Evolutionary conservation across 2,888 invertebrate genomes (phyloP).

Genomic region (Allophyes oxyacanthae): DNA sequence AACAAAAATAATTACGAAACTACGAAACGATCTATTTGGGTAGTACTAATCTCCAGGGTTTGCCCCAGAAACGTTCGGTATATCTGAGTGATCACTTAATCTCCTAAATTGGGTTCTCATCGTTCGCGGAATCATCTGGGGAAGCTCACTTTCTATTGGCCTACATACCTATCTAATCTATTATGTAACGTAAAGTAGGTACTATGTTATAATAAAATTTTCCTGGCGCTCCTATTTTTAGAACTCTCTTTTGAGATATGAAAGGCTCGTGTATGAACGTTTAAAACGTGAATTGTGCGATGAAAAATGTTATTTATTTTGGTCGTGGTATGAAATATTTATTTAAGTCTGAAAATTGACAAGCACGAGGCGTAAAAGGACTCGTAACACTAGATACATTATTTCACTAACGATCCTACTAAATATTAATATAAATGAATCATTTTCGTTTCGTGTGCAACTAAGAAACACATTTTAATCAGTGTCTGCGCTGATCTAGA

Average conservation of each 20-base stretch:
- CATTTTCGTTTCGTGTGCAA: conserved; percentile 30
- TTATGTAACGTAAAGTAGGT: conserved; percentile 46
- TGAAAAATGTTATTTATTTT: conserved; percentile 31
- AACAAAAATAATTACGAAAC: conserved; percentile 53
- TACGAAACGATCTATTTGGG: conserved; percentile 49
- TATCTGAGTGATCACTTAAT: conserved; percentile 60
- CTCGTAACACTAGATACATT: too few species aligned
- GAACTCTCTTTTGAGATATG: conserved; percentile 22
- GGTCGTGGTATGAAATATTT: conserved; percentile 16
- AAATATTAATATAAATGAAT: too few species aligned
- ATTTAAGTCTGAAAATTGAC: conserved; percentile 4
- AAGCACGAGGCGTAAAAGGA: conserved; percentile 9
- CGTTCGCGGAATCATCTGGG: conserved; percentile 51
- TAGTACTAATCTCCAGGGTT: conserved; percentile 56
- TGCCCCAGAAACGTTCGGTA: conserved; percentile 59
- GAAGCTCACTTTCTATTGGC: conserved; percentile 40
- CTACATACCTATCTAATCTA: conserved; percentile 51
- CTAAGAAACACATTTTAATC: conserved; percentile 37
- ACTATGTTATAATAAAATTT: conserved; percentile 15
- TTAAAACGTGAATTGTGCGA: conserved; percentile 18
- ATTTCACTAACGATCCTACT: too few species aligned
- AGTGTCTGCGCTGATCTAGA: conserved; percentile 33
- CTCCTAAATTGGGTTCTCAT: conserved; percentile 45
- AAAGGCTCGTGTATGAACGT: conserved; percentile 25
- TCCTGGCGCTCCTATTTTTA: conserved; percentile 43